phyloP scores from a whole-genome alignment of 2,888 invertebrate genomes.

The Melipona beecheii region DNA sequence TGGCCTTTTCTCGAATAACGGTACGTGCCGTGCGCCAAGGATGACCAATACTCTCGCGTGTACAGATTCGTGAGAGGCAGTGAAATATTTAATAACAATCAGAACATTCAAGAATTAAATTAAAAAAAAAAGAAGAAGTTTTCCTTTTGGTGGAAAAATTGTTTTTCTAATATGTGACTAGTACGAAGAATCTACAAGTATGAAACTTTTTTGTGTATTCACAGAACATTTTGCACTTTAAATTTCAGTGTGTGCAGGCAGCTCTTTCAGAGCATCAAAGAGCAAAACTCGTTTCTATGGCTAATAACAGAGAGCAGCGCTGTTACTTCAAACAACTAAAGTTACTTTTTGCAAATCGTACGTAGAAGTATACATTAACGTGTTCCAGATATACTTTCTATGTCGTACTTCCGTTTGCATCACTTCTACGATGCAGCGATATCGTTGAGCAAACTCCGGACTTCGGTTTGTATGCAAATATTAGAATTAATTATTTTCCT shows the following conservation, averaged over 20 bases:
- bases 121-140: not conserved
- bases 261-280: not conserved
- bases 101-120: not conserved
- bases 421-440: too few species aligned
- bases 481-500: too few species aligned
- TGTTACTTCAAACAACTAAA: not conserved
- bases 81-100: not conserved
- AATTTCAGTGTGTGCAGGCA: not conserved
- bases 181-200: too few species aligned
- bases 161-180: too few species aligned
- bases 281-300: not conserved
- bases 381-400: not conserved
- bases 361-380: not conserved
- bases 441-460: not conserved
- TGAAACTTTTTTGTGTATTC: not conserved
- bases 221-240: too few species aligned
- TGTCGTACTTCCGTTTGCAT: not conserved
- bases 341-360: not conserved
- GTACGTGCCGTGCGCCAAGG: not conserved
- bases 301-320: not conserved
- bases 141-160: too few species aligned
- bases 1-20: conserved; percentile 8
- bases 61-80: not conserved
- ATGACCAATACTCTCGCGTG: not conserved
- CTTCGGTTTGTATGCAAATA: too few species aligned